A percentile compares a stretch with the other conserved stretches of the same genome.
Evolutionary conservation across 2,888 invertebrate genomes (phyloP).

Genomic region (Torymus aiolomorphi): DNA sequence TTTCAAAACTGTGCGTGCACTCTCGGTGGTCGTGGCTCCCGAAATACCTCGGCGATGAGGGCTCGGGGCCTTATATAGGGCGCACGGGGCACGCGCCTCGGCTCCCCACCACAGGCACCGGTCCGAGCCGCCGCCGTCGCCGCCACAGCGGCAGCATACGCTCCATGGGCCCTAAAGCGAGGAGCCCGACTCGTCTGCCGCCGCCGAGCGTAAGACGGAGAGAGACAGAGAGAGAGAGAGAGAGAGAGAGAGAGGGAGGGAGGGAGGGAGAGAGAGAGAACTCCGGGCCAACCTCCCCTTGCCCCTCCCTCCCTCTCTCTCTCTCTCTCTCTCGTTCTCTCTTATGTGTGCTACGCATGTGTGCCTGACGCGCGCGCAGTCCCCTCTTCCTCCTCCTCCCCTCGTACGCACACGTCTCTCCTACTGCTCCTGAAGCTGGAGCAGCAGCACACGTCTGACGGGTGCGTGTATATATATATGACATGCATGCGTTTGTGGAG

Average conservation of each 20-base stretch:
- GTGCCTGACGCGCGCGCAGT: background rate
- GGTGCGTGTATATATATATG: background rate
- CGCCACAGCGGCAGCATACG: slow-evolving; percentile 56
- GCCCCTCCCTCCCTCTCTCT: no score
- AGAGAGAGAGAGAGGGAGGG: background rate
- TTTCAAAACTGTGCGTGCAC: slow-evolving; percentile 57
- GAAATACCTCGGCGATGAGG: slow-evolving; percentile 74
- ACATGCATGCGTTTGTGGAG: background rate
- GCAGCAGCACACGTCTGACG: background rate
- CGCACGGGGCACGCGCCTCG: slow-evolving; percentile 79
- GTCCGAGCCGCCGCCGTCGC: background rate
- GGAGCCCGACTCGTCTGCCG: slow-evolving; percentile 40
- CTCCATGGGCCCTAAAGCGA: slow-evolving; percentile 63
- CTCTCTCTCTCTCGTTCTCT: background rate
- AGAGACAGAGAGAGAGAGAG: background rate
- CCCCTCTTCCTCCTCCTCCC: slow-evolving; percentile 14
- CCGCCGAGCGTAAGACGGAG: background rate
- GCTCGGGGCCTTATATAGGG: slow-evolving; percentile 74
- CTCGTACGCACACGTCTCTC: background rate
- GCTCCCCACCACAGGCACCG: slow-evolving; percentile 77
- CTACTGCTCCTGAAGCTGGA: background rate
- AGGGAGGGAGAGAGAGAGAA: slow-evolving; percentile 12
- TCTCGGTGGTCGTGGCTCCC: slow-evolving; percentile 72
- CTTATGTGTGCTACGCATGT: slow-evolving; percentile 9
- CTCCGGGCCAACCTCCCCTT: slow-evolving; percentile 33